These are phyloP conservation scores for Clepsis dumicolana DNA, from an alignment of 2,888 invertebrate genomes.

Conservation along the genomic window DNA sequence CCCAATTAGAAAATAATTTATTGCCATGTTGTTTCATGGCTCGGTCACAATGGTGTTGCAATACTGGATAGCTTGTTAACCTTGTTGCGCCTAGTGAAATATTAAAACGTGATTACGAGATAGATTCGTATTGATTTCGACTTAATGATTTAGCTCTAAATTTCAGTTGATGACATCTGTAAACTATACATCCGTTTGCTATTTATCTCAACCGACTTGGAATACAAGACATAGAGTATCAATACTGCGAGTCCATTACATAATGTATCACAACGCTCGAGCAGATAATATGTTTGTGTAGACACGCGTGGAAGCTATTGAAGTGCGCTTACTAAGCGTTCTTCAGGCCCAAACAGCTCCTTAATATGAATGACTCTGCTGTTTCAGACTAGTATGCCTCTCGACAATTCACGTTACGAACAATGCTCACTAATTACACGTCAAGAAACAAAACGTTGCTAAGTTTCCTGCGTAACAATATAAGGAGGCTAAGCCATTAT, in stretches of 20 bases:
- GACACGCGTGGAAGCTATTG: conserved; percentile 38
- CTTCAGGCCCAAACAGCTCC: conserved; percentile 48
- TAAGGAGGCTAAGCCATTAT: conserved; percentile 47
- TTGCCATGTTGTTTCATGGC: conserved; percentile 21
- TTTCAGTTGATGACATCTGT: neutral
- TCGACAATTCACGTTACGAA: conserved; percentile 61
- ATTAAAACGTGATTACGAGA: conserved; percentile 41
- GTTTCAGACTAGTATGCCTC: conserved; percentile 55
- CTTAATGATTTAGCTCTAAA: conserved; percentile 1
- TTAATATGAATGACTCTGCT: conserved; percentile 61
- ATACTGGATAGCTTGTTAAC: conserved; percentile 45
- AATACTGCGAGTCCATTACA: conserved; percentile 47
- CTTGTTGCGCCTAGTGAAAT: conserved; percentile 46
- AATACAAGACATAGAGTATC: neutral
- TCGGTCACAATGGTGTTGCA: conserved; percentile 38
- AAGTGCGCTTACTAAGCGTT: conserved; percentile 48
- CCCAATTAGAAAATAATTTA: conserved; percentile 16
- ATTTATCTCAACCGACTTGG: neutral
- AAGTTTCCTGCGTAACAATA: conserved; percentile 52
- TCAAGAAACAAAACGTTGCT: conserved; percentile 57
- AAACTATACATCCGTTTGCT: conserved; percentile 6
- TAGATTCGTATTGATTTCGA: conserved; percentile 14
- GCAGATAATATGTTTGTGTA: conserved; percentile 44
- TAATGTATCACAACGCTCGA: conserved; percentile 48
- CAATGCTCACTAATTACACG: conserved; percentile 67